Base-by-base conservation (phyloP, 2,888 invertebrate genomes). In the Amitus sp. region DNA sequence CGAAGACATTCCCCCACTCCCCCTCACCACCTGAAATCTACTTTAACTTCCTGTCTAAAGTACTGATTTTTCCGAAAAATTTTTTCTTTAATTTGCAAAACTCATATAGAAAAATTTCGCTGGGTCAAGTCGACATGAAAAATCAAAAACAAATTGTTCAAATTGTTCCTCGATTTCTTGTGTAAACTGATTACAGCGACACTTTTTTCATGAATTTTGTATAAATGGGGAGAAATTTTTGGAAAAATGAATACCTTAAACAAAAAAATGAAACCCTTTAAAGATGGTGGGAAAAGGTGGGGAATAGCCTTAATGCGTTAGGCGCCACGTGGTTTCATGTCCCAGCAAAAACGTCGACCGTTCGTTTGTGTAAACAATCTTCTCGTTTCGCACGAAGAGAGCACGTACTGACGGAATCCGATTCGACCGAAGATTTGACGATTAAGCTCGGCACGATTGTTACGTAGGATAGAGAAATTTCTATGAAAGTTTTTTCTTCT, bases 241-340 rank as follows among this genome's bases (percentile, higher is more conserved):
- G 5, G 4, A 37, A 7, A 7, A 37, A 27, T 27, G 9, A 7
- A 7, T 9, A 27, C 28, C 5, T 5, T 9, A 27, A 7, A 7
- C 5, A 5, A 27, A 9, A 27, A 7, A 5, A n/a, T n/a, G n/a
- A n/a, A n/a, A n/a, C n/a, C n/a, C 27, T 4, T 27, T 27, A 4
- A 34, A n/a, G n/a, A n/a, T n/a, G n/a, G n/a, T n/a, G n/a, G n/a
- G n/a, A n/a, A n/a, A n/a, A n/a, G n/a, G n/a, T n/a, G n/a, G n/a
- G n/a, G n/a, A n/a, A n/a, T n/a, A n/a, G 37, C 15, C 74, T 77
- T 76, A 77, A 75, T 70, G 74, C 69, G 72, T 72, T 70, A 68
- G 69, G 70, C 69, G 70, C 62, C 71, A 62, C 51, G 59, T 69
- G 71, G 62, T 76, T 75, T 74, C 74, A 75, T 77, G 65, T 75